A percentile compares a stretch with the other conserved stretches of the same genome.
These are phyloP conservation scores for Xanthia togata DNA, from an alignment of 2,888 invertebrate genomes.

Conservation along the genomic window DNA sequence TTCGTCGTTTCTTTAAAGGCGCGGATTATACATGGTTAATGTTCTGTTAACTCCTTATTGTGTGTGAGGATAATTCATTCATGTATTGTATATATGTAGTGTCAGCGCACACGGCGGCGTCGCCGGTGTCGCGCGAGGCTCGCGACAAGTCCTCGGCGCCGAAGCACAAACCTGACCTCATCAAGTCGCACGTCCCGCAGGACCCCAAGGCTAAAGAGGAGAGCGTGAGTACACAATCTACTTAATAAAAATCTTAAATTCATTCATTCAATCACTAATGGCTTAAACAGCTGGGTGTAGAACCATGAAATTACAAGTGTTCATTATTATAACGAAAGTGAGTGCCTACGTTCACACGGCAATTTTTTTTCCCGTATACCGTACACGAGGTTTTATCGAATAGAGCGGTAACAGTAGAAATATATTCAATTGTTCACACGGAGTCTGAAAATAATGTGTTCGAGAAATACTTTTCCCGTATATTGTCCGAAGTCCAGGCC, in stretches of 20 bases:
- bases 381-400: too few relatives aligned
- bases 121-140: constrained; percentile 69
- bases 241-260: background rate
- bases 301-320: too few relatives aligned
- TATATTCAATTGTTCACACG: too few relatives aligned
- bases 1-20: background rate
- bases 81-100: constrained; percentile 67
- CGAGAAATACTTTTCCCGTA: too few relatives aligned
- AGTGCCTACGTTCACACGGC: too few relatives aligned
- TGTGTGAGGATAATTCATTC: background rate
- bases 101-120: constrained; percentile 80
- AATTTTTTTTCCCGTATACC: too few relatives aligned
- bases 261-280: background rate
- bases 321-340: too few relatives aligned
- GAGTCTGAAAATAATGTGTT: too few relatives aligned
- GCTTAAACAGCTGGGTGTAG: background rate
- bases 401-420: too few relatives aligned
- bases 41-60: background rate
- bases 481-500: too few relatives aligned
- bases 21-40: background rate
- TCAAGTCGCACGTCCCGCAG: constrained; percentile 82
- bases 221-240: constrained; percentile 75
- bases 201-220: constrained; percentile 85
- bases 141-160: constrained; percentile 69
- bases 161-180: constrained; percentile 85